Base-by-base conservation (phyloP, 2,113 vertebrate species). In the Aleadryas rufinucha region DNA sequence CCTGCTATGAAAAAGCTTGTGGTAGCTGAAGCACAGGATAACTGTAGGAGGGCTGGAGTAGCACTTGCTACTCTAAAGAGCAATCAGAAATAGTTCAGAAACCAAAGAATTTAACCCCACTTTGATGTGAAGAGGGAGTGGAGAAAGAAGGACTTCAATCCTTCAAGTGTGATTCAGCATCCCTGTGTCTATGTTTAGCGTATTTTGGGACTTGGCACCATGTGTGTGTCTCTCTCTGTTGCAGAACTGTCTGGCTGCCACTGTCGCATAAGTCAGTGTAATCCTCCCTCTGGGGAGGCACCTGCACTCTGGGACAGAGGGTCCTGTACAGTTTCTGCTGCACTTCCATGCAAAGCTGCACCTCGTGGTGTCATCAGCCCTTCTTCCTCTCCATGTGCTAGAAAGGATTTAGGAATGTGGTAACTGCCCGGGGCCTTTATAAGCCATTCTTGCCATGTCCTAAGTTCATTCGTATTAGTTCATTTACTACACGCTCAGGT, bases 271-370 rank as follows among this genome's bases (percentile, higher is more conserved):
- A 85, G 10, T 45, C 16, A 2, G n/a, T 21, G 42, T 70, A 30
- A 33, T 61, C 13, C 16, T 76, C 5, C 12, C 18, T 22, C 21
- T 24, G 41, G n/a, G 37, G 23, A 50, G 24, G 18, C 33, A 21
- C 59, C 28, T 37, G 50, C 1, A 1, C 50, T 53, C 33, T 17
- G 14, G 52, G 2, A 9, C 10, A 16, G 7, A 18, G 30, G 10
- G 27, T 78, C 69, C 33, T 2, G 1, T 18, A 11, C 11, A 44
- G 21, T 39, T 57, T 31, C 80, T 54, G 54, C 77, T 81, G 37
- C 16, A 1, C 26, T 30, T 28, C 37, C 23, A 3, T 0, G 1
- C 35, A 15, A 10, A 66, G 41, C 52, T 71, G 60, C 2, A 2
- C 10, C 44, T 86, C 24, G 28, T 61, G 45, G 3, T 45, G 7